A percentile compares a stretch with the other conserved stretches of the same genome.
phyloP scores from a whole-genome alignment of 1,140 invertebrate genomes.

The Chrysomallon squamiferum region DNA sequence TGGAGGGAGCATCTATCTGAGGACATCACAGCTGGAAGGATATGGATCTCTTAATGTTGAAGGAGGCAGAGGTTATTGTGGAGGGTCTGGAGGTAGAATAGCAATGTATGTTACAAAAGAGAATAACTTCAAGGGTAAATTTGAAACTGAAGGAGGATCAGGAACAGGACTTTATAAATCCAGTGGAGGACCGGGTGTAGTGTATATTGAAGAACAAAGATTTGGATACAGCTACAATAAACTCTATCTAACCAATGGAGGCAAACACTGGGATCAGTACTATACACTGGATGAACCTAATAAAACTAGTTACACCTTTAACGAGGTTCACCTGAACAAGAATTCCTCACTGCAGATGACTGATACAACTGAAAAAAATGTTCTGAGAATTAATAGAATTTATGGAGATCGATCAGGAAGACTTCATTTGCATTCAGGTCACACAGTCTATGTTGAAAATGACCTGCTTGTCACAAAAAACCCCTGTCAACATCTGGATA shows the following conservation, averaged over 20 bases:
- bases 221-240: slow-evolving; percentile 43
- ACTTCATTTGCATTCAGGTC: slow-evolving; percentile 31
- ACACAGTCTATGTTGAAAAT: slow-evolving; percentile 38
- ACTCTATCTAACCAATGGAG: slow-evolving; percentile 34
- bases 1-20: slow-evolving; percentile 41
- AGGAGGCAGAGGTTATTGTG: slow-evolving; percentile 35
- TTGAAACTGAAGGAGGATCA: slow-evolving; percentile 30
- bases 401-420: slow-evolving; percentile 44
- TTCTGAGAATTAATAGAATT: slow-evolving; percentile 33
- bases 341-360: slow-evolving; percentile 41
- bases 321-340: too few relatives aligned
- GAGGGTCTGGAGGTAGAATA: slow-evolving; percentile 47
- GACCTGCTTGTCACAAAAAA: slow-evolving; percentile 33
- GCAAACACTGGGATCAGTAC: slow-evolving; percentile 44
- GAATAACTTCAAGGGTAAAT: slow-evolving; percentile 36
- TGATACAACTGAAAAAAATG: slow-evolving; percentile 17
- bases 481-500: slow-evolving; percentile 45
- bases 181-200: slow-evolving; percentile 43
- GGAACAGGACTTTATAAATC: slow-evolving; percentile 28
- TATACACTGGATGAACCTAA: too few relatives aligned
- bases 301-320: too few relatives aligned
- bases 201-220: slow-evolving; percentile 41
- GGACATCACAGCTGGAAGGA: slow-evolving; percentile 36
- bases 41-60: slow-evolving; percentile 34
- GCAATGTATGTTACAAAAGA: slow-evolving; percentile 29